phyloP scores from a whole-genome alignment of 2,797 vertebrate species.

The Distichodus sexfasciatus region DNA sequence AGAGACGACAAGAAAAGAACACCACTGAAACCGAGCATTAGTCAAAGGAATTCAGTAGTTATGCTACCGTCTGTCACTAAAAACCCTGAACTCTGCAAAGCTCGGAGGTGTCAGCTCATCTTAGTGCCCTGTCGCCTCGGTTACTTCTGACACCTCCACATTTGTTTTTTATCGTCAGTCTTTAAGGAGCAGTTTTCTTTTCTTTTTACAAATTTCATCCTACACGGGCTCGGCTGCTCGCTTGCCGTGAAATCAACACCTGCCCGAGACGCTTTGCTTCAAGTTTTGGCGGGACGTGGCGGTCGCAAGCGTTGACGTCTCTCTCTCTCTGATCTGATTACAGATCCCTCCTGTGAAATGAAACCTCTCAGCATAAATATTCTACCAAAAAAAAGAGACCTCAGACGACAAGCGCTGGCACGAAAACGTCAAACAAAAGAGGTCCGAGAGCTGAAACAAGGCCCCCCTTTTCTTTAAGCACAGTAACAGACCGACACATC shows the following conservation, averaged over 20 bases:
- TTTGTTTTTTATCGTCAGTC: background rate
- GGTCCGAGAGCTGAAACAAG: background rate
- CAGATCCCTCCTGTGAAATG: background rate
- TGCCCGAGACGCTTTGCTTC: too few species aligned
- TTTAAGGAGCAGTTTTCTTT: background rate
- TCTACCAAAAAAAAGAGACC: background rate
- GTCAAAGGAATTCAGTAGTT: background rate
- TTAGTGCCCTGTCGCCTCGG: background rate
- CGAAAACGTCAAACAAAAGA: background rate
- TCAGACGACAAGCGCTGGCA: background rate
- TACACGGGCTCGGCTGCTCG: too few species aligned
- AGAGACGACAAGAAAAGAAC: conserved; percentile 16
- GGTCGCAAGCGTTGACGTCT: background rate
- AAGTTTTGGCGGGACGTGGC: too few species aligned
- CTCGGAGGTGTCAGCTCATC: background rate
- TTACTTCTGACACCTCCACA: background rate
- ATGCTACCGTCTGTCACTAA: too few species aligned
- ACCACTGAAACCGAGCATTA: conserved; percentile 8
- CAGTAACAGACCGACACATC: too few species aligned
- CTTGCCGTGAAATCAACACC: too few species aligned
- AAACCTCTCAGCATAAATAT: background rate
- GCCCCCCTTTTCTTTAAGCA: conserved; percentile 2
- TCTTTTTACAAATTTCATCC: too few species aligned
- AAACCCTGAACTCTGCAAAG: too few species aligned
- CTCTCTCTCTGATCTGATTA: background rate